These are phyloP conservation scores for Struthidea cinerea DNA, from an alignment of 2,113 vertebrate species.

Conservation along the genomic window DNA sequence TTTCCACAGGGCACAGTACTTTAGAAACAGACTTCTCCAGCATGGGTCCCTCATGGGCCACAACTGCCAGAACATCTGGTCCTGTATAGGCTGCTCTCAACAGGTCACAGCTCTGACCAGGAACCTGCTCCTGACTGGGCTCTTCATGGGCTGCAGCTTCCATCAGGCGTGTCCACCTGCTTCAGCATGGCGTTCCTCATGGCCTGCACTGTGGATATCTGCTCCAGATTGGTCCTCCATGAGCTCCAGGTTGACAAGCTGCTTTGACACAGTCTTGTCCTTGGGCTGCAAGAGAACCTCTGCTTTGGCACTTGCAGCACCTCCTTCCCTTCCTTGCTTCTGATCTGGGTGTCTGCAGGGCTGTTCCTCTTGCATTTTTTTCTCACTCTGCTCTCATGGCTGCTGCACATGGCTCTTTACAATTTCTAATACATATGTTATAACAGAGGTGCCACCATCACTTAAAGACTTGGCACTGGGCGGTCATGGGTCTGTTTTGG, in stretches of 20 bases:
- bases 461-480: background rate
- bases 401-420: background rate
- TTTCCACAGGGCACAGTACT: background rate
- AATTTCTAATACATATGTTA: background rate
- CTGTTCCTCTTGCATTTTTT: background rate
- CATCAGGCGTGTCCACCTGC: background rate
- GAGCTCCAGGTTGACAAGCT: background rate
- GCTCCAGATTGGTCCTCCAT: background rate
- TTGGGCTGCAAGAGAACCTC: background rate
- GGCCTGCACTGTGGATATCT: background rate
- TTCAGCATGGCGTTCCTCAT: background rate
- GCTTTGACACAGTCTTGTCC: background rate
- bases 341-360: background rate
- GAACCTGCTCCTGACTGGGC: background rate
- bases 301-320: background rate
- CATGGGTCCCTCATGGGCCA: accelerated
- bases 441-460: background rate
- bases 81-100: background rate
- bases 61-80: background rate
- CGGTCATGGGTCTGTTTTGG: background rate
- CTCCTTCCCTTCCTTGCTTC: background rate
- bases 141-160: background rate
- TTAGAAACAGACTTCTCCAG: background rate
- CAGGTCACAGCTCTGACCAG: background rate
- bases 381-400: background rate